Evolutionary conservation across 2,888 invertebrate genomes (phyloP).

Genomic region (Pterobdella sp.): DNA sequence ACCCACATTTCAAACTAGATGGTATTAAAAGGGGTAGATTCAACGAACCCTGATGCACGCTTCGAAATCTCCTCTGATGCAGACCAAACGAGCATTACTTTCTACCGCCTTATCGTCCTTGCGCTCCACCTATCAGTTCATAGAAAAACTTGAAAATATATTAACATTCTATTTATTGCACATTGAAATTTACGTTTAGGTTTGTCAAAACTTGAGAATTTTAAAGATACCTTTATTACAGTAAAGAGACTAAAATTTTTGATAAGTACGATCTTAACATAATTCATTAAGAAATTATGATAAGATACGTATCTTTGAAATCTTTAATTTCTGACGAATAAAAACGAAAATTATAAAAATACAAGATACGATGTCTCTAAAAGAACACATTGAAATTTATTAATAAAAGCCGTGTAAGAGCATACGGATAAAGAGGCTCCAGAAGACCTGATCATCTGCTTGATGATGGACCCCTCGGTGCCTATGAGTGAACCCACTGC

Average conservation of each 20-base stretch:
- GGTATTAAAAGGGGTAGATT: neutral
- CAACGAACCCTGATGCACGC: constrained; percentile 34
- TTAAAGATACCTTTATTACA: neutral
- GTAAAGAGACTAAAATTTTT: neutral
- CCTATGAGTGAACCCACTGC: constrained; percentile 97
- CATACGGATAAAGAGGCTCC: constrained; percentile 60
- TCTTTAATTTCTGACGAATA: no score
- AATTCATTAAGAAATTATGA: no score
- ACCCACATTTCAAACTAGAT: neutral
- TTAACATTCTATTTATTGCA: neutral
- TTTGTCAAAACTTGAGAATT: neutral
- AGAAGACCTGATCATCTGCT: constrained; percentile 90
- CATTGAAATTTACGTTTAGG: no score
- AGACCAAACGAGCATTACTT: constrained; percentile 73
- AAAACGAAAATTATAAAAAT: no score
- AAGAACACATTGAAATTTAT: no score
- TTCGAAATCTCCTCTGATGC: constrained; percentile 63
- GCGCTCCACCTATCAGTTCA: constrained; percentile 41
- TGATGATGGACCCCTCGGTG: constrained; percentile 90
- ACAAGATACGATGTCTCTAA: no score
- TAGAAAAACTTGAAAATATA: neutral
- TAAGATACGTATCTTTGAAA: no score
- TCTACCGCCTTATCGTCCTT: constrained; percentile 57
- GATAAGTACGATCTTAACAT: no score
- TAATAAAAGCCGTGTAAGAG: constrained; percentile 8